Evolutionary conservation across 2,113 vertebrate species (phyloP).

Genomic region (Solea senegalensis): DNA sequence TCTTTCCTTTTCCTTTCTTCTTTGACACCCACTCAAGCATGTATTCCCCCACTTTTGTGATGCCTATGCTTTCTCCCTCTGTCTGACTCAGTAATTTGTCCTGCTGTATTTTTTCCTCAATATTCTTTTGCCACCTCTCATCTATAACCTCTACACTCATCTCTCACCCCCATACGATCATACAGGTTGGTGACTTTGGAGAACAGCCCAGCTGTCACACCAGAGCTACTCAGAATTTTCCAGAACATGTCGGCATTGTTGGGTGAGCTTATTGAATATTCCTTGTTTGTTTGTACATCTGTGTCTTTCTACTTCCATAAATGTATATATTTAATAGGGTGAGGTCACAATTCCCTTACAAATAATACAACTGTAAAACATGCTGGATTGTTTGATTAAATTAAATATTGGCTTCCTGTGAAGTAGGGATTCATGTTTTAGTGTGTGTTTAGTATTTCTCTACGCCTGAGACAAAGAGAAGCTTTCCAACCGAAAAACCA

Average conservation of each 20-base stretch:
- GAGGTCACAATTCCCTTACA: too few relatives aligned
- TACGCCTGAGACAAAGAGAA: background rate
- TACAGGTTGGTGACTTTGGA: constrained; percentile 96
- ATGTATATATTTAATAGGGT: background rate
- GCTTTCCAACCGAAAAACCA: background rate
- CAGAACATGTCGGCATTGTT: constrained; percentile 96
- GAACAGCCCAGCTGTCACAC: constrained; percentile 91
- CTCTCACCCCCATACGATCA: constrained; percentile 6
- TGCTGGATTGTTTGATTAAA: too few relatives aligned
- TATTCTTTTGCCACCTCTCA: constrained; percentile 38
- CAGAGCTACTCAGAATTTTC: constrained; percentile 94
- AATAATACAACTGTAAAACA: too few relatives aligned
- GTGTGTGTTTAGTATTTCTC: constrained; percentile 1
- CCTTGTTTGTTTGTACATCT: background rate
- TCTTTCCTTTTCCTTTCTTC: background rate
- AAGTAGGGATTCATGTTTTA: background rate
- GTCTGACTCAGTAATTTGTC: constrained; percentile 32
- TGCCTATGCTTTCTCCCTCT: background rate
- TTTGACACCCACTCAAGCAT: constrained; percentile 3
- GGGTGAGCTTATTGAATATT: constrained; percentile 81
- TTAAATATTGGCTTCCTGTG: background rate
- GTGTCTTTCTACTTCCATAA: background rate
- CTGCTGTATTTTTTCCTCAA: background rate
- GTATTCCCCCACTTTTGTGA: background rate
- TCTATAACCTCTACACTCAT: constrained; percentile 7